These are phyloP conservation scores for Nannobrachium achirus DNA, from an alignment of 2,113 vertebrate genomes.

Conservation along the genomic window DNA sequence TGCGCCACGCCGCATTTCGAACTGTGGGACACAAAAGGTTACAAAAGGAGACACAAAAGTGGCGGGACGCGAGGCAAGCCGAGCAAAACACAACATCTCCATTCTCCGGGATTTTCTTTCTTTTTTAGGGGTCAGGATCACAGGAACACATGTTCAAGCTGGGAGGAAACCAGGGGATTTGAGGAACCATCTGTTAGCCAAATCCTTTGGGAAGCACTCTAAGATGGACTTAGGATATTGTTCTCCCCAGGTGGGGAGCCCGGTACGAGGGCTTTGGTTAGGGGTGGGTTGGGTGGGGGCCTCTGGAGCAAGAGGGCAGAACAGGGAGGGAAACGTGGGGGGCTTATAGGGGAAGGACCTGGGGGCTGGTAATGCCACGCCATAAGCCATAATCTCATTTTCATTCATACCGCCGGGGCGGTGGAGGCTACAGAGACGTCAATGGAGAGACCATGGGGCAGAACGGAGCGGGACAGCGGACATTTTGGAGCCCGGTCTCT, in stretches of 20 bases:
- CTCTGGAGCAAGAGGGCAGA: constrained; percentile 13
- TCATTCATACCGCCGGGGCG: constrained; percentile 63
- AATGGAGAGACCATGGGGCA: constrained; percentile 6
- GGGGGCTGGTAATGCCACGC: constrained; percentile 29
- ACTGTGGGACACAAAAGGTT: not conserved
- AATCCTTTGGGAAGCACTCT: constrained; percentile 75
- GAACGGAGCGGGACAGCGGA: not conserved
- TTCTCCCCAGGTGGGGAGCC: constrained; percentile 80
- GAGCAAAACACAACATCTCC: constrained; percentile 20
- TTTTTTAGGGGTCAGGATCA: constrained; percentile 66
- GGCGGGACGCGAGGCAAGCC: not conserved
- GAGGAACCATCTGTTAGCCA: constrained; percentile 82
- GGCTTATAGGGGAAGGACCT: constrained; percentile 48
- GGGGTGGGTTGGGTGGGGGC: constrained; percentile 40
- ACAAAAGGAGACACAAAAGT: not conserved
- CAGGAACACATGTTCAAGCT: constrained; percentile 75
- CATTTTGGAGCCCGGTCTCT: too few relatives aligned
- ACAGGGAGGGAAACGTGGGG: constrained; percentile 9
- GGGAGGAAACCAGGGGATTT: constrained; percentile 77
- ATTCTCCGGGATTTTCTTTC: not conserved
- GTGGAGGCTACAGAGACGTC: constrained; percentile 32
- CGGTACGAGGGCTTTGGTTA: constrained; percentile 32
- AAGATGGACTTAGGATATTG: constrained; percentile 82
- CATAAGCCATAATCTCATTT: constrained; percentile 62
- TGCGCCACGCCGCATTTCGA: too few relatives aligned